Conservation (phyloP, 2,888 invertebrate species). For the Cistogaster globosa region DNA sequence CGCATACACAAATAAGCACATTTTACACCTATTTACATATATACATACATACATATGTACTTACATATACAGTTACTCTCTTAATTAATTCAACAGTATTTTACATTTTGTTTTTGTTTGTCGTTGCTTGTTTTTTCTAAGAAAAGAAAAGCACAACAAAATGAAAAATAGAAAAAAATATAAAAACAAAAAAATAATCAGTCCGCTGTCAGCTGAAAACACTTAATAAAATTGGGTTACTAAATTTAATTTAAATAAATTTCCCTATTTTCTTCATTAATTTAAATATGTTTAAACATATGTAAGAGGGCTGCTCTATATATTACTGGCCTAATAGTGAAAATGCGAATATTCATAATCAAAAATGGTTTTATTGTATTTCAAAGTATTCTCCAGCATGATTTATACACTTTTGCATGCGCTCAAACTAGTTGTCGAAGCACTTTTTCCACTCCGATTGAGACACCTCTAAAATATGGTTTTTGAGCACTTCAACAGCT, state of each 20-base stretch:
- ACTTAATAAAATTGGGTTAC: slow-evolving; percentile 57
- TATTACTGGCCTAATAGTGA: no score
- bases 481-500: no score
- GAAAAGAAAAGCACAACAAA: slow-evolving; percentile 11
- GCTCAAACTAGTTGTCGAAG: no score
- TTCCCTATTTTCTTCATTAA: slow-evolving; percentile 18
- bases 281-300: background rate
- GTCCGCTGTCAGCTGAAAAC: slow-evolving; percentile 30
- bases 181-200: slow-evolving; percentile 32
- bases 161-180: background rate
- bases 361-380: no score
- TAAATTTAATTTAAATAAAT: slow-evolving; percentile 54
- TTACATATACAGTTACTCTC: background rate
- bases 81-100: slow-evolving; percentile 30
- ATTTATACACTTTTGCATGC: no score
- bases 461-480: no score
- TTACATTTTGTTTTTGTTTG: background rate
- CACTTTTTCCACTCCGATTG: no score
- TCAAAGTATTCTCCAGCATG: no score
- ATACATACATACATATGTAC: background rate
- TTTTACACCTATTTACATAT: background rate
- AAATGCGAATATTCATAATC: no score
- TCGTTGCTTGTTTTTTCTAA: background rate
- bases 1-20: background rate
- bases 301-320: no score